Evolutionary conservation across 2,113 vertebrate species (phyloP).

Genomic region (Hemibates koningsi): DNA sequence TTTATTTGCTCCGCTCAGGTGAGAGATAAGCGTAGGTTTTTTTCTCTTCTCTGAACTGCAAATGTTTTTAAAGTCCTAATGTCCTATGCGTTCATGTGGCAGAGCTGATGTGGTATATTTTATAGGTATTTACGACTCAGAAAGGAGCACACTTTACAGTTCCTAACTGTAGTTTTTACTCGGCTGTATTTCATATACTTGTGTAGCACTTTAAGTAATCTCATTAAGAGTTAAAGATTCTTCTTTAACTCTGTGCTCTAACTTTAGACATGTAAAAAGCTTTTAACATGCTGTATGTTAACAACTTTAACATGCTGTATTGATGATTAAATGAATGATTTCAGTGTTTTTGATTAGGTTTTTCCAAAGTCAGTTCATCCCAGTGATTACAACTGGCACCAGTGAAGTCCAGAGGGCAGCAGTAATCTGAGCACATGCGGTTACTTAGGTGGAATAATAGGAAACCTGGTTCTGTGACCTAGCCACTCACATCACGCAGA

Average conservation of each 20-base stretch:
- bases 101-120: neutral
- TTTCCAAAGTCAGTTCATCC: neutral
- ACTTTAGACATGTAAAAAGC: neutral
- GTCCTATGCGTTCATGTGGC: neutral
- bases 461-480: slow-evolving; percentile 23
- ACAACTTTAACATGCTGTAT: neutral
- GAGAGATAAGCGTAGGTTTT: slow-evolving; percentile 49
- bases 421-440: slow-evolving; percentile 18
- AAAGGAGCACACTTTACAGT: neutral
- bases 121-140: neutral
- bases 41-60: neutral
- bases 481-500: slow-evolving; percentile 12
- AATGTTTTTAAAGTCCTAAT: neutral
- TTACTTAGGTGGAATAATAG: slow-evolving; percentile 1
- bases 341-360: neutral
- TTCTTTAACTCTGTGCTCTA: neutral
- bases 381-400: neutral
- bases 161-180: neutral
- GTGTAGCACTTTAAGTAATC: neutral
- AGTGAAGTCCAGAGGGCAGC: neutral
- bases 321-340: neutral
- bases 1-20: slow-evolving; percentile 86
- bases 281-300: neutral
- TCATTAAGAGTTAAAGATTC: neutral
- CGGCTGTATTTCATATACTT: neutral